Conservation (phyloP, 2,113 vertebrate genomes). For the Halcyon senegalensis region DNA sequence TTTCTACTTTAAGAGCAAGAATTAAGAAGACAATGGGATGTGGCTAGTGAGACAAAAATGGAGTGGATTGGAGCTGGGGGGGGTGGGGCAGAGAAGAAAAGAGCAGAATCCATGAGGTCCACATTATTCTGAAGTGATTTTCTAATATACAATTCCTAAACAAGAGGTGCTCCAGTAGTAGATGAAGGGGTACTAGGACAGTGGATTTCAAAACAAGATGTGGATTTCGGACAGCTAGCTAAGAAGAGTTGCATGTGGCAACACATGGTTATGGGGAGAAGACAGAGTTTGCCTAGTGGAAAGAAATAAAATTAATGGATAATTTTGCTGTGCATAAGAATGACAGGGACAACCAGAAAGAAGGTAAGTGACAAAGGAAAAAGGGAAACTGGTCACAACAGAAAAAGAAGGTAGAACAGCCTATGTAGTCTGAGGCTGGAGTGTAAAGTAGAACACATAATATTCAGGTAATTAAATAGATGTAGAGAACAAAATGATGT, state of each 20-base stretch:
- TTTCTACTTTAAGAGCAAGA: neutral
- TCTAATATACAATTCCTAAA: neutral
- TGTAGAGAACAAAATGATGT: neutral
- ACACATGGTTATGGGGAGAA: neutral
- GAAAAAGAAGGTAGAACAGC: neutral
- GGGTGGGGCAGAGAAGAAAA: accelerated
- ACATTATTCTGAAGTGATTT: neutral
- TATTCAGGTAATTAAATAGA: neutral
- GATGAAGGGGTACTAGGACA: neutral
- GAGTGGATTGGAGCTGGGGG: accelerated
- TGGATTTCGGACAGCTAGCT: neutral
- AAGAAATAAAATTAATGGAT: neutral
- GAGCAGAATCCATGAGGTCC: neutral
- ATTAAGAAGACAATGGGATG: neutral
- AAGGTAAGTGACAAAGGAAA: neutral
- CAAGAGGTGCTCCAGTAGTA: neutral
- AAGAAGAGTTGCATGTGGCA: neutral
- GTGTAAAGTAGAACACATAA: neutral
- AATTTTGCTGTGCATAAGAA: neutral
- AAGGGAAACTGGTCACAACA: accelerated
- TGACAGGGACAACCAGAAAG: neutral
- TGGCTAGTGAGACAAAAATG: neutral
- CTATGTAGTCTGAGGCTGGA: neutral
- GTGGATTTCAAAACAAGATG: neutral
- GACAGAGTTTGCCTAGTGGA: neutral